Evolutionary conservation across 2,888 invertebrate genomes (phyloP), one percentile per base, ranked within the genome.

Genomic region (Exocentrus adspersus): DNA sequence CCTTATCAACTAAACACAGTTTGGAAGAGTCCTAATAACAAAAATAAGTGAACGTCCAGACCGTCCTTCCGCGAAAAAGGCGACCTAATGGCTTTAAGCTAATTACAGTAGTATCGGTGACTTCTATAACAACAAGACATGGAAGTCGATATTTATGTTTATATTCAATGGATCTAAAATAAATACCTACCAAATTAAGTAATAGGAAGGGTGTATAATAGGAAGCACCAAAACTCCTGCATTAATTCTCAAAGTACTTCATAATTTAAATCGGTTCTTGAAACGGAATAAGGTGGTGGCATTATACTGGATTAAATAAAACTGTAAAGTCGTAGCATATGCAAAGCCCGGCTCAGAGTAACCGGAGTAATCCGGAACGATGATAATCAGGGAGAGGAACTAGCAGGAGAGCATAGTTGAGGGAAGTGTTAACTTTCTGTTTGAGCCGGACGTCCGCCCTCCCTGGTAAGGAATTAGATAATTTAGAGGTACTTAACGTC

Each of bases 291-390:
- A 24, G 53, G 12, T 19, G 12, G 21, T 1, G 10, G 19, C 52
- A 19, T 52, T 42, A 53, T 41, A 21, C 7, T 41, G 16, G 53
- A 42, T 53, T 53, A 53, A 24, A 41, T 21, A 42, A 53, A 53
- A 28, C 54, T 42, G 19, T 43, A 43, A 54, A 43, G 28, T 54
- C 24, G 21, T 43, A 54, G 21, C 42, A 28, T 54, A 54, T 43
- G 43, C 43, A 54, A 43, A 54, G 54, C 43, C 43, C 12, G 10
- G 14, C 16, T 21, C 19, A 6, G 28, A 60, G 43, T 19, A 59
- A 60, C 52, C 28, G 32, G 30, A 14, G 17, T 58, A 58, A 58
- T 58, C 58, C 48, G 58, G 58, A 45, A 28, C 32, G 30, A 32
- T 16, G 46, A 32, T 58, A 58, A 48, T 57, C 58, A 48, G 43